These are phyloP conservation scores for Rotaria sp. DNA, from an alignment of 2,888 invertebrate species.

Conservation along the genomic window DNA sequence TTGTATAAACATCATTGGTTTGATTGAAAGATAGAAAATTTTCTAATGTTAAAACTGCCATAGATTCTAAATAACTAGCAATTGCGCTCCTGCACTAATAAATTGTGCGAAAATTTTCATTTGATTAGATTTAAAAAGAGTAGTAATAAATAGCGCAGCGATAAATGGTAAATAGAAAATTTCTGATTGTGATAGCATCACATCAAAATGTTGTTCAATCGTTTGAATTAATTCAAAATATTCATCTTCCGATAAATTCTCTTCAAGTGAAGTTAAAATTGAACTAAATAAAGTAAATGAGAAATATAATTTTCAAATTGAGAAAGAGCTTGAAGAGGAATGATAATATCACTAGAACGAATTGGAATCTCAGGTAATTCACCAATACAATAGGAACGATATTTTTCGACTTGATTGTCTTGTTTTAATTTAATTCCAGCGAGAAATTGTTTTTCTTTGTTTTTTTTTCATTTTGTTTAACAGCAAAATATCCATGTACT, in stretches of 20 bases:
- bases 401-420: conserved; percentile 58
- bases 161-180: conserved; percentile 32
- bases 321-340: conserved; percentile 54
- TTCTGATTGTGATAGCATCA: conserved; percentile 27
- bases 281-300: conserved; percentile 22
- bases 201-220: neutral
- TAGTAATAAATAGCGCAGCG: conserved; percentile 20
- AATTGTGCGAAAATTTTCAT: too few species aligned
- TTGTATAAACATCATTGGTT: too few species aligned
- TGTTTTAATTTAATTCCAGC: conserved; percentile 51
- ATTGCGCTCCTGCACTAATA: too few species aligned
- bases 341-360: conserved; percentile 61
- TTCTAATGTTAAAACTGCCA: too few species aligned
- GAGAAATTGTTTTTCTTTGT: conserved; percentile 44
- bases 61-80: too few species aligned
- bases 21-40: too few species aligned
- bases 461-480: conserved; percentile 32
- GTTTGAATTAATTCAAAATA: neutral
- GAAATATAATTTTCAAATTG: conserved; percentile 32
- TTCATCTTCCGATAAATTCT: conserved; percentile 28
- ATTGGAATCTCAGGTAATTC: conserved; percentile 70
- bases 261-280: conserved; percentile 29
- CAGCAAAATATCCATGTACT: conserved; percentile 20
- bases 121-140: neutral
- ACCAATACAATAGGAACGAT: conserved; percentile 64